These are phyloP conservation scores for Moxostoma hubbsi DNA, from an alignment of 2,797 vertebrate species.

Conservation along the genomic window DNA sequence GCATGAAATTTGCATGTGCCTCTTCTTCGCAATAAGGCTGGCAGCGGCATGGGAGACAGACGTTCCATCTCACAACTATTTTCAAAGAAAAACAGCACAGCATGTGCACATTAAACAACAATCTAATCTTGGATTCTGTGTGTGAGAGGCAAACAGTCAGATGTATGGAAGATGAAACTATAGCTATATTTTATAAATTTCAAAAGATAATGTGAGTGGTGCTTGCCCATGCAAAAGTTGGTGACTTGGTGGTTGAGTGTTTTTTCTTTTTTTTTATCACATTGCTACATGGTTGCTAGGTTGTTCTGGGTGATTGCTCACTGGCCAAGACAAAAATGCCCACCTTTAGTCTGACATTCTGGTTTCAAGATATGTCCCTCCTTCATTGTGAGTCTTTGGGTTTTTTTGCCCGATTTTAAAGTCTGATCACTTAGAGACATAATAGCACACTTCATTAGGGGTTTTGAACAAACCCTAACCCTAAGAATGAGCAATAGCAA, in stretches of 20 bases:
- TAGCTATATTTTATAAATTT: neutral
- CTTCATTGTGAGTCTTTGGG: no score
- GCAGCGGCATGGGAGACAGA: slow-evolving; percentile 59
- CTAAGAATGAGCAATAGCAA: no score
- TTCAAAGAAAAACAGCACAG: slow-evolving; percentile 48
- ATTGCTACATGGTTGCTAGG: no score
- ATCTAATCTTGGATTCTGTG: slow-evolving; percentile 11
- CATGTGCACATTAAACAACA: slow-evolving; percentile 42
- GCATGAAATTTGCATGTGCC: slow-evolving; percentile 66
- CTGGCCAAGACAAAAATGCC: no score
- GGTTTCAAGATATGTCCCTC: no score
- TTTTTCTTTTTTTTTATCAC: neutral
- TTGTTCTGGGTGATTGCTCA: no score
- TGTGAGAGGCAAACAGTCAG: slow-evolving; percentile 3
- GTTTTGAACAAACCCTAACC: no score
- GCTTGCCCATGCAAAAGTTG: neutral
- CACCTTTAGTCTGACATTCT: no score
- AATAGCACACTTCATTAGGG: no score
- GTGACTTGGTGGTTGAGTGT: neutral
- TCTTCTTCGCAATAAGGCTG: slow-evolving; percentile 61
- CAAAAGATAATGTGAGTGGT: neutral
- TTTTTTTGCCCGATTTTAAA: no score
- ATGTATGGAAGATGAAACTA: neutral
- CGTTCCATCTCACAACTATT: slow-evolving; percentile 62
- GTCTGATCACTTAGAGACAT: no score